phyloP scores from a whole-genome alignment of 2,797 vertebrate genomes.

The Gallinago solitaria region DNA sequence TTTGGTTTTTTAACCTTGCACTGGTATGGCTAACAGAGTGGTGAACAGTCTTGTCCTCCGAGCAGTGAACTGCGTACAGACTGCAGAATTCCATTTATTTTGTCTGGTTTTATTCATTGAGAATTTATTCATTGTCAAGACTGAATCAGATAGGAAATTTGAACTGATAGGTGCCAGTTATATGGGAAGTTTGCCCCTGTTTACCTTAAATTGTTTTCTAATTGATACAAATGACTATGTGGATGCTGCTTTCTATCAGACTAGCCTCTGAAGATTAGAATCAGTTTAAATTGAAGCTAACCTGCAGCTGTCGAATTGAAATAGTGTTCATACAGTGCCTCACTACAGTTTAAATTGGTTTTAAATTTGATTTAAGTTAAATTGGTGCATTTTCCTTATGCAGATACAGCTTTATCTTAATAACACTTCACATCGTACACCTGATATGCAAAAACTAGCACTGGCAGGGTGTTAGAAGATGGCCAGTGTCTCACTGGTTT shows the following conservation, averaged over 20 bases:
- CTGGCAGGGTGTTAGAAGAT: not conserved
- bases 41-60: not conserved
- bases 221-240: not conserved
- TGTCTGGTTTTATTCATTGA: not conserved
- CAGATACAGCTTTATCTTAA: not conserved
- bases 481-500: not conserved
- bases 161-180: not conserved
- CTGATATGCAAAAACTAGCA: not conserved
- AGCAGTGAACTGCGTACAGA: not conserved
- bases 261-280: not conserved
- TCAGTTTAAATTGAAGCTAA: not conserved
- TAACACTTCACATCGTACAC: not conserved
- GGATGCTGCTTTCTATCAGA: not conserved
- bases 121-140: not conserved
- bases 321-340: not conserved
- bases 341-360: not conserved
- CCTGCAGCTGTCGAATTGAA: not conserved
- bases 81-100: not conserved
- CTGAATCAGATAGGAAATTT: not conserved
- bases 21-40: not conserved
- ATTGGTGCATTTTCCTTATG: not conserved
- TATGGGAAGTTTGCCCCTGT: not conserved
- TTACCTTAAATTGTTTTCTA: not conserved
- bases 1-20: not conserved
- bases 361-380: not conserved